Conservation (phyloP, 2,113 vertebrate genomes). For the Sturnira hondurensis region DNA sequence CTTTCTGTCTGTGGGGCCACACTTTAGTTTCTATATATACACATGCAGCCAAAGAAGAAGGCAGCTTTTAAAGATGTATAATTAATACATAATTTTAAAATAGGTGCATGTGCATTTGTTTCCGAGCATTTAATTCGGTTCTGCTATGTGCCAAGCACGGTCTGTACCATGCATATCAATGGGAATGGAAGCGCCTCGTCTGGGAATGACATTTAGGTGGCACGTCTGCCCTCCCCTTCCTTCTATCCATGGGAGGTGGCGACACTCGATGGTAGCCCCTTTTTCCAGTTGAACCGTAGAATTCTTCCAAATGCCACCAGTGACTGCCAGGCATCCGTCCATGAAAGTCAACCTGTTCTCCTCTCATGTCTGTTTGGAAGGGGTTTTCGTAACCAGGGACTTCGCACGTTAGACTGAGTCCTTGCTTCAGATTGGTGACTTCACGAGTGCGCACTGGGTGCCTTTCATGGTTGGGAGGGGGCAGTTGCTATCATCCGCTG, state of each 20-base stretch:
- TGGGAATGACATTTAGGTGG: background rate
- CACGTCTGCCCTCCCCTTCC: background rate
- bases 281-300: background rate
- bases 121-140: background rate
- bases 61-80: conserved; percentile 2
- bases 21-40: background rate
- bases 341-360: background rate
- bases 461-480: background rate
- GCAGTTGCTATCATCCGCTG: background rate
- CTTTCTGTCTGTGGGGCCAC: background rate
- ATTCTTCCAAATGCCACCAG: background rate
- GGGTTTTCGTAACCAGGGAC: background rate
- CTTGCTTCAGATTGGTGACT: background rate
- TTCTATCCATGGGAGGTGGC: background rate
- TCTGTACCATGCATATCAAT: background rate
- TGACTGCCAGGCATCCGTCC: rapidly evolving
- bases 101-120: background rate
- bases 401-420: background rate
- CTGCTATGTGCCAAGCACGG: background rate
- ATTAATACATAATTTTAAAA: conserved; percentile 12
- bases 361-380: background rate
- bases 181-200: background rate
- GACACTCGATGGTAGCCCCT: background rate
- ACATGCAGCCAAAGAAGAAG: background rate
- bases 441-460: background rate